These are phyloP conservation scores for Temnothorax unifasciatus DNA, from an alignment of 2,888 invertebrate species.

Conservation along the genomic window DNA sequence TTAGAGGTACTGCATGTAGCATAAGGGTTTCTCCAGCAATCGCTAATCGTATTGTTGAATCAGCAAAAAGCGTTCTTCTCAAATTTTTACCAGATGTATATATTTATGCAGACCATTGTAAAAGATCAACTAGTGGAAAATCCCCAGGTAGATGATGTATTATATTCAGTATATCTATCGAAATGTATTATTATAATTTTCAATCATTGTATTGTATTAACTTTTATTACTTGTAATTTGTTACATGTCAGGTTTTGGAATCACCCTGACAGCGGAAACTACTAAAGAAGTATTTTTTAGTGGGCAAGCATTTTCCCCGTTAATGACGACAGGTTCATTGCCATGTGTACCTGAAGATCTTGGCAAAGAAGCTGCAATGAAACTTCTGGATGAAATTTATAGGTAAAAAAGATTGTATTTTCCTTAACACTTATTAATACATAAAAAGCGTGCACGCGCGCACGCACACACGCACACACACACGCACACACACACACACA, in stretches of 20 bases:
- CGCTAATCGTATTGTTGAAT: constrained; percentile 96
- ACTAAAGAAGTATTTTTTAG: constrained; percentile 92
- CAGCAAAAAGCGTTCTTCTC: constrained; percentile 96
- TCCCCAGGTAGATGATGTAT: constrained; percentile 88
- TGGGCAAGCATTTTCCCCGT: constrained; percentile 85
- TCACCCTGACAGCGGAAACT: constrained; percentile 96
- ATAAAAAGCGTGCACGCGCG: neutral
- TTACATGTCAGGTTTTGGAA: constrained; percentile 91
- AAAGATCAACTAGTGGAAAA: constrained; percentile 95
- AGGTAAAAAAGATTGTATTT: constrained; percentile 77
- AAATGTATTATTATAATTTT: too few relatives aligned
- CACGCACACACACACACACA: too few relatives aligned
- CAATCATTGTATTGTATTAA: neutral
- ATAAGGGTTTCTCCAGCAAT: constrained; percentile 97
- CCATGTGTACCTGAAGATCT: constrained; percentile 96
- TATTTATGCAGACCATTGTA: constrained; percentile 96
- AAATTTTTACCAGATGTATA: constrained; percentile 98
- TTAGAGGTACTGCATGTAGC: constrained; percentile 96
- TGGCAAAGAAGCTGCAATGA: constrained; percentile 93
- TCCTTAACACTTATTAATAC: too few relatives aligned
- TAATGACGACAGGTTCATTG: constrained; percentile 84
- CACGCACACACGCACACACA: too few relatives aligned
- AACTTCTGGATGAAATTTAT: constrained; percentile 95
- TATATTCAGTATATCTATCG: too few relatives aligned
- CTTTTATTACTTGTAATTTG: neutral